Evolutionary conservation across 2,113 vertebrate genomes (phyloP).

Genomic region (Phaethornis superciliosus): DNA sequence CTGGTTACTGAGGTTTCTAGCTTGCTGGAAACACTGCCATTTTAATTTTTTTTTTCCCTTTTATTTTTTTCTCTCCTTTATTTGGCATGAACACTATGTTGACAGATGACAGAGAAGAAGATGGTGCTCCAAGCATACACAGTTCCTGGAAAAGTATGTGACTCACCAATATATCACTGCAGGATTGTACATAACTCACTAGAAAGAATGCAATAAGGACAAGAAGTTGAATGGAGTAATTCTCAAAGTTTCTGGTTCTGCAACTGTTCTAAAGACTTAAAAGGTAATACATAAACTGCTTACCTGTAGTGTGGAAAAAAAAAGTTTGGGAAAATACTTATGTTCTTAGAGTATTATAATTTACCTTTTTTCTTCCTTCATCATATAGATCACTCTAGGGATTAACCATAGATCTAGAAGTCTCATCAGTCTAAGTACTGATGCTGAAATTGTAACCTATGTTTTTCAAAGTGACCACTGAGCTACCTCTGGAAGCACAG

Average conservation of each 20-base stretch:
- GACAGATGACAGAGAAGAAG: constrained; percentile 31
- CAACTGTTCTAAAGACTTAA: neutral
- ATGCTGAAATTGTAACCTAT: neutral
- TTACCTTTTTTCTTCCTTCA: neutral
- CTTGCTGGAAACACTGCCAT: neutral
- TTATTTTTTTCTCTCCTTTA: neutral
- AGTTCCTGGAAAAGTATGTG: neutral
- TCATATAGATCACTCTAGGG: neutral
- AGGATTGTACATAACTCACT: neutral
- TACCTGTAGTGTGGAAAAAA: neutral
- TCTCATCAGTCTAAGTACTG: neutral
- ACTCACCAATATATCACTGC: neutral
- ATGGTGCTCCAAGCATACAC: neutral
- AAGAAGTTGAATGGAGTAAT: neutral
- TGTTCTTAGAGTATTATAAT: neutral
- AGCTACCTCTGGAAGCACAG: neutral
- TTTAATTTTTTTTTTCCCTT: neutral
- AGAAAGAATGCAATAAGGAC: neutral
- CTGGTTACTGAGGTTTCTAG: constrained; percentile 19
- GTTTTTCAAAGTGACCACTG: neutral
- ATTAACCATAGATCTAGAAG: neutral
- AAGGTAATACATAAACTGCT: neutral
- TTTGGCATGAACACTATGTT: neutral
- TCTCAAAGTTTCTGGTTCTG: neutral
- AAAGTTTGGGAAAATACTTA: neutral